Conservation (phyloP, 2,113 vertebrate species). For the Martes martes region DNA sequence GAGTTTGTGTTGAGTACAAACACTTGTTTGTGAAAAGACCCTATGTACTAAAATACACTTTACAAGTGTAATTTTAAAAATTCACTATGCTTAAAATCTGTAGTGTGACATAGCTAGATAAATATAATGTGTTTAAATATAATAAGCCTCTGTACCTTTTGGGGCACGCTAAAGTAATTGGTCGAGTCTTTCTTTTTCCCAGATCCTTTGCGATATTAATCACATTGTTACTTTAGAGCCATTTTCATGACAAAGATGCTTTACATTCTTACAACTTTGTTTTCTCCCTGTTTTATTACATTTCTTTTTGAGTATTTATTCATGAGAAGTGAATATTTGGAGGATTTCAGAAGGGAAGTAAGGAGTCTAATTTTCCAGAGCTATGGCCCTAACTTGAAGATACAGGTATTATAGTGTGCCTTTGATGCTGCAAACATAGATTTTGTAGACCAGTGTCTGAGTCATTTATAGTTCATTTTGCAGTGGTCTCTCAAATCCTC, state of each 20-base stretch:
- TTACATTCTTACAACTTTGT: neutral
- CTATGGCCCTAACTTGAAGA: neutral
- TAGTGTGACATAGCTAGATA: neutral
- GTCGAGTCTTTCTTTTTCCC: neutral
- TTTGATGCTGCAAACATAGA: neutral
- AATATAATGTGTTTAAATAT: neutral
- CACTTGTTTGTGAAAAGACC: neutral
- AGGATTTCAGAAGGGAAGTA: neutral
- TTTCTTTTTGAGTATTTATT: neutral
- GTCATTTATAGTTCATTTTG: neutral
- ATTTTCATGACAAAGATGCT: neutral
- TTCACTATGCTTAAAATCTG: neutral
- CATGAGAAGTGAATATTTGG: neutral
- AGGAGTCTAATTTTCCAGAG: neutral
- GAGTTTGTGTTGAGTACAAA: neutral
- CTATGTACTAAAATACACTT: neutral
- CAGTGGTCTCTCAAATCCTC: neutral
- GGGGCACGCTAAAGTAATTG: neutral
- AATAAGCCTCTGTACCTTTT: neutral
- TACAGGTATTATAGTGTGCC: neutral
- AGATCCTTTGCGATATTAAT: neutral
- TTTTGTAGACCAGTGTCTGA: neutral
- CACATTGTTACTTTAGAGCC: neutral
- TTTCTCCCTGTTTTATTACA: constrained; percentile 16
- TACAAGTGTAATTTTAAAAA: neutral